Evolutionary conservation across 1,140 invertebrate genomes (phyloP), one percentile per base, ranked within the genome.

Genomic region (Euwallacea fornicatus): DNA sequence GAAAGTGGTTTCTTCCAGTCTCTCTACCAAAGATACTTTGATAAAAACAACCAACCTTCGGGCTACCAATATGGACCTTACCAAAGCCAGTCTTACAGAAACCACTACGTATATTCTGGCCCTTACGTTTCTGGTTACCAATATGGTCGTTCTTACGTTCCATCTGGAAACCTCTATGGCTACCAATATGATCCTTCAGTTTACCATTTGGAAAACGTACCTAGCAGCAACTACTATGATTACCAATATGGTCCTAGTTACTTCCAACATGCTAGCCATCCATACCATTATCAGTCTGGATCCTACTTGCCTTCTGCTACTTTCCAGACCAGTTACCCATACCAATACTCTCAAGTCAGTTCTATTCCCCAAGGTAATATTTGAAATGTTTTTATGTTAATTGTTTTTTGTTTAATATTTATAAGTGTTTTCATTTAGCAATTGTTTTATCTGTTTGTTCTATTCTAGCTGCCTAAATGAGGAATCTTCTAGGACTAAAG

Each of bases 311-410:
- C 54, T 56, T 56, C 54, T 13, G 54, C 54, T 56, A 33, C 41
- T 42, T 62, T 46, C 43, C 44, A 46, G 42, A 41, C 2, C 41
- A 62, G 6, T 15, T 46, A 62, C 60, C 60, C 60, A 7, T 62
- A 62, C 15, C 42, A 46, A 0, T 44, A 50, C 13, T 13, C 46
- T 11, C 13, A 33, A 33, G 21, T 33, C 21, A 33, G 21, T 33
- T 33, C 21, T 33, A 33, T 33, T 33, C 21, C 21, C 4, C 21
- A 33, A 33, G 21, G 21, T 33, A 33, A 33, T 2, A 33, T 33
- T 33, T 33, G 21, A 4, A 33, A 33, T 33, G 21, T 33, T 33
- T 33, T 33, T 33, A 33, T 33, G 21, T 33, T 33, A 33, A 33
- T 33, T 33, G 21, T 33, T 1, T 33, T 33, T 33, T 33, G 21